A percentile compares a stretch with the other conserved stretches of the same genome.
phyloP scores from a whole-genome alignment of 92 coral and sea anemone species.

The Heliopora coerulea region DNA sequence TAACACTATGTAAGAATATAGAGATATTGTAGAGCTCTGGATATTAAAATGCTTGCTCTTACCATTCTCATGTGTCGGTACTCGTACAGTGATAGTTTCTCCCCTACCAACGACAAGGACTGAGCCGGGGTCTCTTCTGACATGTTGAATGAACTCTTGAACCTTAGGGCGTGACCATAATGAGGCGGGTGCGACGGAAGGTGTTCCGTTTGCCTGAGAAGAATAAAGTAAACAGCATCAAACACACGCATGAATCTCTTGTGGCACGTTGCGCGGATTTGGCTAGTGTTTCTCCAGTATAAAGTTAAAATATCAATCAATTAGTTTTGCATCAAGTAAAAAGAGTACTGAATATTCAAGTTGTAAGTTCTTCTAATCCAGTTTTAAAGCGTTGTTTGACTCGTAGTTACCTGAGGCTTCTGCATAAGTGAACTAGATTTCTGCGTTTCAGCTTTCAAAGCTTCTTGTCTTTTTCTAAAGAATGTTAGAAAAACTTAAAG shows the following conservation, averaged over 20 bases:
- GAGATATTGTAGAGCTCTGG: not conserved
- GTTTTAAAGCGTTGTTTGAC: too few species aligned
- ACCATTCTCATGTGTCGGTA: slow-evolving; percentile 99
- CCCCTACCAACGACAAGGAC: slow-evolving; percentile 99
- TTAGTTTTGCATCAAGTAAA: too few species aligned
- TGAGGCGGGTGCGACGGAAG: slow-evolving; percentile 88
- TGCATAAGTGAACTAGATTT: slow-evolving; percentile 6
- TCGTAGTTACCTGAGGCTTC: slow-evolving; percentile 20
- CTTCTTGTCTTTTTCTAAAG: slow-evolving; percentile 20
- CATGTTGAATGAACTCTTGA: slow-evolving; percentile 96
- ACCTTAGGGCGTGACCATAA: slow-evolving; percentile 99
- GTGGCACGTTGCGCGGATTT: too few species aligned
- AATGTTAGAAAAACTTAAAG: not conserved
- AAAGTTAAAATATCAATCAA: too few species aligned
- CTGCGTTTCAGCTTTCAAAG: slow-evolving; percentile 27
- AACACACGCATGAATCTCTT: slow-evolving; percentile 11
- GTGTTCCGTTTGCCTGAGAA: slow-evolving; percentile 67
- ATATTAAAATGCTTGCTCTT: slow-evolving; percentile 5
- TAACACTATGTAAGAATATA: too few species aligned
- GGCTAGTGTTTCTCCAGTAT: too few species aligned
- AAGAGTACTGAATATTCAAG: too few species aligned
- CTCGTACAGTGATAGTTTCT: slow-evolving; percentile 99
- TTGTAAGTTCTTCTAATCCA: too few species aligned
- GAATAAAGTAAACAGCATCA: not conserved
- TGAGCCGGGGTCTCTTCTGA: slow-evolving; percentile 95